A percentile compares a stretch with the other conserved stretches of the same genome.
Evolutionary conservation across 2,797 vertebrate genomes (phyloP).

Genomic region (Artibeus lituratus): DNA sequence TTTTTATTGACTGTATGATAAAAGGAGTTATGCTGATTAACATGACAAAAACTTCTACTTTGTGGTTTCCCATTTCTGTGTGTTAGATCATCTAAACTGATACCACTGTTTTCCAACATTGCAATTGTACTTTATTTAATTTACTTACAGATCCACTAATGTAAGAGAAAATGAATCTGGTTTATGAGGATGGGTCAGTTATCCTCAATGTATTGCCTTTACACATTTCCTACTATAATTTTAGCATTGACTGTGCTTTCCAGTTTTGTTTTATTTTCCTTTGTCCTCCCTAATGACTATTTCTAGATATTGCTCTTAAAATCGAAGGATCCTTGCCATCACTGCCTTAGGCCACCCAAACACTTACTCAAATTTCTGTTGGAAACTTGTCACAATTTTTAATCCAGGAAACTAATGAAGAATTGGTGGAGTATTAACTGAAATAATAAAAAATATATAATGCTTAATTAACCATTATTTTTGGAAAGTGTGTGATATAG

Average conservation of each 20-base stretch:
- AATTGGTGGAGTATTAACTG: background rate
- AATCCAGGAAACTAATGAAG: background rate
- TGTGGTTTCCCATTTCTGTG: background rate
- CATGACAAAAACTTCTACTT: background rate
- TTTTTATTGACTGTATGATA: slow-evolving; percentile 36
- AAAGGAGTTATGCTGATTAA: background rate
- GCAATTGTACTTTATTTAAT: background rate
- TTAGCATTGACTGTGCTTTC: background rate
- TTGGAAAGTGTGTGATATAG: background rate
- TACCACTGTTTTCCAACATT: background rate
- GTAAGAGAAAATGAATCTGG: background rate
- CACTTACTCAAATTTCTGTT: background rate
- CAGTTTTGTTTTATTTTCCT: background rate
- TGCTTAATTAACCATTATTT: background rate
- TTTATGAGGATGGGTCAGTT: background rate
- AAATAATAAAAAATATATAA: background rate
- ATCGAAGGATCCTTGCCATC: background rate
- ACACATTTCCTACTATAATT: background rate
- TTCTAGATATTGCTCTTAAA: slow-evolving; percentile 18
- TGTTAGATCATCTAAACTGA: background rate
- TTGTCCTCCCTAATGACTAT: background rate
- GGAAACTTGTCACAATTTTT: background rate
- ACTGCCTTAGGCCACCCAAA: background rate
- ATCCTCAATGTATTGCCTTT: background rate
- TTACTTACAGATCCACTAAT: background rate